Evolutionary conservation across 1,140 invertebrate genomes (phyloP), one percentile per base, ranked within the genome.

Genomic region (Tetramorium simillimum): DNA sequence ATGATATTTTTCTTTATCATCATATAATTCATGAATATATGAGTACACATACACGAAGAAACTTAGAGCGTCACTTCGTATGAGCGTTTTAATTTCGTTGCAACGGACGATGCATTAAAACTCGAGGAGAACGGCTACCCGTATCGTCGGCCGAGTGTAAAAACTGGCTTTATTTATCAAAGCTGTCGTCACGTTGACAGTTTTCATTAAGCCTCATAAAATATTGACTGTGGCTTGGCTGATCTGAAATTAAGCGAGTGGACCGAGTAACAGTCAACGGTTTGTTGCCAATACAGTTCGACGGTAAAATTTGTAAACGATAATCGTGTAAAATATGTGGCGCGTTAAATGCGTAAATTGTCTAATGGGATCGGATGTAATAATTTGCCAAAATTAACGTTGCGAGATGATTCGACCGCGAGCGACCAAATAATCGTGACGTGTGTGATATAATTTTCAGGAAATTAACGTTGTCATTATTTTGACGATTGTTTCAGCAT

Each of bases 121-220:
- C 24, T 78, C 28, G 16, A 46, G 24, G 49, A 77, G 49, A 56
- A 70, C 53, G 49, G 16, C 43, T 33, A 72, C 18, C 18, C 3
- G 16, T 86, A 80, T 67, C 62, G 9, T 43, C 76, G 43, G 33
- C 0, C n/a, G 6, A 12, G 49, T 82, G 58, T 87, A 87, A 56
- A 88, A 84, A 51, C 3, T 51, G 43, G 70, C 62, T 87, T 76
- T 75, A 87, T 69, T 53, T 70, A 70, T 76, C 53, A 37, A 37
- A 10, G 33, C 53, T 33, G 78, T 43, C 70, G 56, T 43, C 40
- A 14, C 53, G 21, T 75, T 84, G 62, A 82, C 78, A 51, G 78
- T 82, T 82, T 82, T 82, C 78, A 82, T 82, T 82, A 82, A 82
- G 51, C 40, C 60, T 82, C 49, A 73, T 73, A 82, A 82, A 82